Evolutionary conservation across 1,140 invertebrate genomes (phyloP).

Genomic region (Microvelia longipes): DNA sequence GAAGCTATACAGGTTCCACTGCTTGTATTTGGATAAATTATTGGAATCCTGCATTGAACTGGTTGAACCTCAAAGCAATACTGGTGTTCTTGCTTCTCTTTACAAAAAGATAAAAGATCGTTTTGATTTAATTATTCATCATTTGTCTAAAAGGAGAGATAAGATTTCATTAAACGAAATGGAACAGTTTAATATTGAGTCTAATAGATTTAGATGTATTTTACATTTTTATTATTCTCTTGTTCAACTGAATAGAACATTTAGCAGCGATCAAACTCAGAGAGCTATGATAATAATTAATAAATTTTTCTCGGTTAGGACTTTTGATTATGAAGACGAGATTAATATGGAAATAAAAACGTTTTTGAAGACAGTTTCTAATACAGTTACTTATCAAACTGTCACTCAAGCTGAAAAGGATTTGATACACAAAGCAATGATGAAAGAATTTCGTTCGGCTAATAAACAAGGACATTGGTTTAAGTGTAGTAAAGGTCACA

Average conservation of each 20-base stretch:
- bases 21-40: too few relatives aligned
- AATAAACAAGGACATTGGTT: constrained; percentile 50
- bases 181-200: constrained; percentile 14
- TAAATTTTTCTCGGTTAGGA: constrained; percentile 6
- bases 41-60: too few relatives aligned
- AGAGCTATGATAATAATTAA: background rate
- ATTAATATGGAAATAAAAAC: background rate
- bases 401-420: constrained; percentile 37
- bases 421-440: constrained; percentile 44
- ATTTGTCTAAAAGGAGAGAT: constrained; percentile 4
- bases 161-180: constrained; percentile 13
- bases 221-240: constrained; percentile 7
- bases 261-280: too few relatives aligned
- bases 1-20: too few relatives aligned
- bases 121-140: too few relatives aligned
- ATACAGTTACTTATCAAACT: background rate
- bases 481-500: constrained; percentile 57
- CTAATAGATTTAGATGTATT: constrained; percentile 12
- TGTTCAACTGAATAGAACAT: too few relatives aligned
- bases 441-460: constrained; percentile 19
- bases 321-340: background rate
- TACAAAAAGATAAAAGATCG: too few relatives aligned
- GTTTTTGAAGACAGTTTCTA: constrained; percentile 3
- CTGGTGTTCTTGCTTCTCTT: too few relatives aligned
- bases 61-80: too few relatives aligned